Conservation (phyloP, 2,888 invertebrate genomes). For the Seira musarum region DNA sequence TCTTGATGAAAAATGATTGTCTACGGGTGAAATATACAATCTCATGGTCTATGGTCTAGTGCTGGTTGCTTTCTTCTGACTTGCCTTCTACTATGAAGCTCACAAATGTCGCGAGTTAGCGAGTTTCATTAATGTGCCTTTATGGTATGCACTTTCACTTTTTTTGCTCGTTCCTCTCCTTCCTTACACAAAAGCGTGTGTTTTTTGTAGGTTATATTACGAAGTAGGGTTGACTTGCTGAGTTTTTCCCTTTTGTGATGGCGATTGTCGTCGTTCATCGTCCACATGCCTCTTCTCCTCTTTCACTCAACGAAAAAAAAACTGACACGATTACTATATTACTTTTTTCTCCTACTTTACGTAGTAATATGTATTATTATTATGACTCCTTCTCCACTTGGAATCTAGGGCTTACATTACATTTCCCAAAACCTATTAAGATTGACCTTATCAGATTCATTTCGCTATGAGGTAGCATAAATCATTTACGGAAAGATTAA, state of each 20-base stretch:
- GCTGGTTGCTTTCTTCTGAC: background rate
- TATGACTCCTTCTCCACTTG: background rate
- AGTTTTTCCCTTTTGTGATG: background rate
- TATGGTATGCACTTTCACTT: constrained; percentile 50
- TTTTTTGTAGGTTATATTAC: too few relatives aligned
- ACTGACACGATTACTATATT: too few relatives aligned
- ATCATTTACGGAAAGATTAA: constrained; percentile 1
- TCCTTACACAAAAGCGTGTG: background rate
- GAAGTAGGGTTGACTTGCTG: too few relatives aligned
- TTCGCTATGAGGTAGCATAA: background rate
- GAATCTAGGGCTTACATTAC: constrained; percentile 9
- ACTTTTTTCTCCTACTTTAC: too few relatives aligned
- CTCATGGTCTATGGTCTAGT: too few relatives aligned
- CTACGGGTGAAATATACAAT: background rate
- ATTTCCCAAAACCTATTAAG: constrained; percentile 26
- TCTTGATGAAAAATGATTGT: constrained; percentile 15
- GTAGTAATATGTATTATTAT: background rate
- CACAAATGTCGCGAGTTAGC: constrained; percentile 54
- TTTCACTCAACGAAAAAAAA: background rate
- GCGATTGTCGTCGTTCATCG: background rate
- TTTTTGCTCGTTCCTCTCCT: constrained; percentile 5
- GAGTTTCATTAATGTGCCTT: constrained; percentile 50
- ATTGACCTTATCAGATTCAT: constrained; percentile 55
- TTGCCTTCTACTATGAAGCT: background rate
- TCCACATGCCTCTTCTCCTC: background rate